Percentiles rank a stretch among this genome's conserved stretches.
These are phyloP conservation scores for Platysteira castanea DNA, from an alignment of 2,113 vertebrate species.

Conservation along the genomic window DNA sequence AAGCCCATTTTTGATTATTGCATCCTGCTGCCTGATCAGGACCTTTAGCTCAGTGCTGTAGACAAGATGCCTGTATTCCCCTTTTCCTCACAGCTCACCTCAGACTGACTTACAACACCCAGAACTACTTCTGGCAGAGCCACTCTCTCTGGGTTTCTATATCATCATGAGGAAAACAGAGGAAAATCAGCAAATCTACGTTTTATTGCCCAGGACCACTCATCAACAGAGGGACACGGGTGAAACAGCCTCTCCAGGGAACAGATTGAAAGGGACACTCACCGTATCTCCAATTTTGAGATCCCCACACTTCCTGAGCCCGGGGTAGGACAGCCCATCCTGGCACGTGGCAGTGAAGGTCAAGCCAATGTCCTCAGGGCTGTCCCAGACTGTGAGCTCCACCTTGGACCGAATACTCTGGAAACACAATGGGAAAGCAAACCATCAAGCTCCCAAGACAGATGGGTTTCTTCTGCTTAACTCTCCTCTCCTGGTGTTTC, in stretches of 20 bases:
- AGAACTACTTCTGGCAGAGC: background rate
- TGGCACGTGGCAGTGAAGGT: slow-evolving; percentile 94
- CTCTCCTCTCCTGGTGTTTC: background rate
- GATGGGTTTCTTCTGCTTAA: background rate
- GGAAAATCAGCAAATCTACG: background rate
- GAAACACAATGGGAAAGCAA: background rate
- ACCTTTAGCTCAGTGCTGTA: background rate
- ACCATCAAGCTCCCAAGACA: background rate
- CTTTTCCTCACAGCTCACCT: background rate
- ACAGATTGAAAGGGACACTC: slow-evolving; percentile 51
- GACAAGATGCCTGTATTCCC: background rate
- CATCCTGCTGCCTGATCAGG: background rate
- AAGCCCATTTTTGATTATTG: background rate
- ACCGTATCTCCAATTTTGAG: slow-evolving; percentile 97
- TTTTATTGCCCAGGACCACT: background rate
- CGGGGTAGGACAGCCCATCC: slow-evolving; percentile 84
- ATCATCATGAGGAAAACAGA: background rate
- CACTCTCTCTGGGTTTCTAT: background rate
- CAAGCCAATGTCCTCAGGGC: slow-evolving; percentile 89
- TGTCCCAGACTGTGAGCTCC: slow-evolving; percentile 92
- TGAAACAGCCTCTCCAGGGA: background rate
- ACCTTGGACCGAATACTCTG: slow-evolving; percentile 98
- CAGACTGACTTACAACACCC: background rate
- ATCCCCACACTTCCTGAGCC: slow-evolving; percentile 89
- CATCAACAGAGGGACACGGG: fast-evolving